Evolutionary conservation across 1,140 invertebrate species (phyloP).

Genomic region (Cotesia glomerata): DNA sequence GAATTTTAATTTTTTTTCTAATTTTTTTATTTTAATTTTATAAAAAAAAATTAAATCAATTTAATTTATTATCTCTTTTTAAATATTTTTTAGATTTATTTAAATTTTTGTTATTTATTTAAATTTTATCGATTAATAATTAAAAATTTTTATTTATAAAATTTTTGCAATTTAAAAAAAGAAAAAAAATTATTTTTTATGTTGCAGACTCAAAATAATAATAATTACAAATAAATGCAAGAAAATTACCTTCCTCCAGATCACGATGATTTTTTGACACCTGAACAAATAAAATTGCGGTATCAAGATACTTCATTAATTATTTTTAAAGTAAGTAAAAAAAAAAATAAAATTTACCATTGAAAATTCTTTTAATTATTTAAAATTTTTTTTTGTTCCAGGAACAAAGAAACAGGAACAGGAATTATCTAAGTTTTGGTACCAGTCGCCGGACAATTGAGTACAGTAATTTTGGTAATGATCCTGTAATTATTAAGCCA

Average conservation of each 20-base stretch:
- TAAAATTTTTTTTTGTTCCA: constrained; percentile 32
- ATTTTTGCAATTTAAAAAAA: not conserved
- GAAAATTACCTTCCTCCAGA: not conserved
- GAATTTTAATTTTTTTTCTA: too few relatives aligned
- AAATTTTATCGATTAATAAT: too few relatives aligned
- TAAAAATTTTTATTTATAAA: too few relatives aligned
- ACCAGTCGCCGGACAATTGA: constrained; percentile 54
- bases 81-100: too few relatives aligned
- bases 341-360: not conserved
- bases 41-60: too few relatives aligned
- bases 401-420: constrained; percentile 47
- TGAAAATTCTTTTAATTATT: not conserved
- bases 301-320: not conserved
- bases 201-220: not conserved
- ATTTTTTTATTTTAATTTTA: too few relatives aligned
- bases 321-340: constrained; percentile 45
- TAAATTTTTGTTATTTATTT: too few relatives aligned
- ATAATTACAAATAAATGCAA: not conserved
- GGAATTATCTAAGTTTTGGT: constrained; percentile 57
- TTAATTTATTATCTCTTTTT: too few relatives aligned
- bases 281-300: not conserved
- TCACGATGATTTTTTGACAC: not conserved
- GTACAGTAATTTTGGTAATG: constrained; percentile 60
- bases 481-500: constrained; percentile 51
- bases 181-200: too few relatives aligned